Conservation (phyloP, 2,113 vertebrate genomes). For the Tursiops truncatus region DNA sequence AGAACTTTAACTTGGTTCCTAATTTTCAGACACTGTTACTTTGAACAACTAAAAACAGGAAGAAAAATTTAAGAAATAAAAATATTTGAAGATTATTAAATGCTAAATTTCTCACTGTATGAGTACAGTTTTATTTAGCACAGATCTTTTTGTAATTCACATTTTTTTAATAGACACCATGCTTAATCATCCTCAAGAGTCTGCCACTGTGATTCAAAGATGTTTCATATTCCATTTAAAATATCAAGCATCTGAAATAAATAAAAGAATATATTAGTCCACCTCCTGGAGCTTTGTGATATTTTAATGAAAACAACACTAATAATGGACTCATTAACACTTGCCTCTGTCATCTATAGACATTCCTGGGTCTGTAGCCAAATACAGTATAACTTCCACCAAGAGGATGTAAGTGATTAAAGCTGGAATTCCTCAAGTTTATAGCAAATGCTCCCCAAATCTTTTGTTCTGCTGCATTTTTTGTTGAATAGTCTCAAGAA, state of each 20-base stretch:
- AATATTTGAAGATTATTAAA: constrained; percentile 44
- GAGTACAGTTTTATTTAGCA: constrained; percentile 55
- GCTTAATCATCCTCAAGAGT: constrained; percentile 61
- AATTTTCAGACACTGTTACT: not conserved
- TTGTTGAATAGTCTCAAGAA: not conserved
- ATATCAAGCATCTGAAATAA: constrained; percentile 66
- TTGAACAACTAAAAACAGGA: constrained; percentile 16
- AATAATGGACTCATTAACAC: constrained; percentile 32
- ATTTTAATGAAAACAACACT: constrained; percentile 54
- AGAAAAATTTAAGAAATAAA: constrained; percentile 21
- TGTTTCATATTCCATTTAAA: constrained; percentile 68
- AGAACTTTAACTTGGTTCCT: not conserved
- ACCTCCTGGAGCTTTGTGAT: not conserved
- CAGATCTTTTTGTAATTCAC: constrained; percentile 19
- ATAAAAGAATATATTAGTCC: constrained; percentile 41
- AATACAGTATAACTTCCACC: not conserved
- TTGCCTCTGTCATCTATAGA: not conserved
- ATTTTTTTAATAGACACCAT: constrained; percentile 61
- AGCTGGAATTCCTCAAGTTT: not conserved
- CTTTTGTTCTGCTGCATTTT: not conserved
- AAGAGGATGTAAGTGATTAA: not conserved
- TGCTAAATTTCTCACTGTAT: constrained; percentile 7
- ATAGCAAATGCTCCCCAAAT: not conserved
- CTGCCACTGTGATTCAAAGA: constrained; percentile 63
- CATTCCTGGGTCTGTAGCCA: not conserved